A percentile compares a stretch with the other conserved stretches of the same genome.
phyloP scores from a whole-genome alignment of 1,140 invertebrate genomes.

The Drosophila leontia region DNA sequence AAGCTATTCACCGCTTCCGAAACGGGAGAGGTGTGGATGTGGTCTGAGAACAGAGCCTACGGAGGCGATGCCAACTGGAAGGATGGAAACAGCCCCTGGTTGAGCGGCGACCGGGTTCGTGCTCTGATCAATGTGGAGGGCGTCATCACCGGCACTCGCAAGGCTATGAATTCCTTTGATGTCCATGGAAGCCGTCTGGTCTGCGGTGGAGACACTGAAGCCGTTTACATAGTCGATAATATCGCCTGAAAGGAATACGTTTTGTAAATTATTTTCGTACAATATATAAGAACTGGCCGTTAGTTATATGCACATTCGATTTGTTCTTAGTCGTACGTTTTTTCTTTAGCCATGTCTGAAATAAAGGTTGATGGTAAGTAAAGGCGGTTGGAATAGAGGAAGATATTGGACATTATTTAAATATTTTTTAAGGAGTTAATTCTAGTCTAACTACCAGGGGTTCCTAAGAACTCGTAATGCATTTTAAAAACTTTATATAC shows the following conservation, averaged over 20 bases:
- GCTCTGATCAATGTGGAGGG: conserved; percentile 90
- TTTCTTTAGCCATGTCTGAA: too few species aligned
- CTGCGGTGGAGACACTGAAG: conserved; percentile 94
- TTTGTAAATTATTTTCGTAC: conserved; percentile 4
- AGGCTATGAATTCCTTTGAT: conserved; percentile 92
- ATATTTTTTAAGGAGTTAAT: not conserved
- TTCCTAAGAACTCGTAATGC: too few species aligned
- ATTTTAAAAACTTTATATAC: too few species aligned
- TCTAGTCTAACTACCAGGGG: too few species aligned
- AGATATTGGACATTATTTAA: not conserved
- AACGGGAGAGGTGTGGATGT: conserved; percentile 94
- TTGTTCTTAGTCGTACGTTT: not conserved
- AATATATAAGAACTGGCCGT: conserved; percentile 1
- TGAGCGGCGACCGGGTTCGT: conserved; percentile 88
- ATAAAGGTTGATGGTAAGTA: not conserved
- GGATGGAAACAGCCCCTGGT: conserved; percentile 86
- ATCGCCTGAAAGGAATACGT: conserved; percentile 30
- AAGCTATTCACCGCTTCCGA: conserved; percentile 92
- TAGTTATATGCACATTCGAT: not conserved
- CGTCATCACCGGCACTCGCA: conserved; percentile 89
- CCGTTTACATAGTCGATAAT: conserved; percentile 90
- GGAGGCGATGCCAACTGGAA: conserved; percentile 31
- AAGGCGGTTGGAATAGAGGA: not conserved
- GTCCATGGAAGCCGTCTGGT: conserved; percentile 89
- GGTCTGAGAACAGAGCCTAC: conserved; percentile 87